These are phyloP conservation scores for Hemibagrus wyckioides DNA, from an alignment of 2,113 vertebrate species.

Conservation along the genomic window DNA sequence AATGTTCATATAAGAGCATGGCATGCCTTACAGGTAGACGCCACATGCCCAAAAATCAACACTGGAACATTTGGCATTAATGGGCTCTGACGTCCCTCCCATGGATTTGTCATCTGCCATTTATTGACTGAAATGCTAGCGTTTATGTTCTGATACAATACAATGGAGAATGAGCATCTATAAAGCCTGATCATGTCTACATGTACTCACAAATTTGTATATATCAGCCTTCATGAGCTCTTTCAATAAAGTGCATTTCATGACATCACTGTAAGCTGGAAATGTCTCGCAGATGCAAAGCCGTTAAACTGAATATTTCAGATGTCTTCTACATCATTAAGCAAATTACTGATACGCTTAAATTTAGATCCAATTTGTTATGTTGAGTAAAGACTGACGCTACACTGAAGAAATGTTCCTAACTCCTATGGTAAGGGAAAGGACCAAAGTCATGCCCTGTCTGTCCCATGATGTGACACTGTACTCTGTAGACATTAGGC, in stretches of 20 bases:
- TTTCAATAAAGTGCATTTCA: neutral
- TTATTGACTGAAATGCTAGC: slow-evolving; percentile 1
- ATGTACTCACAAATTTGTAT: neutral
- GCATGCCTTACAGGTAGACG: neutral
- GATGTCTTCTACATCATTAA: neutral
- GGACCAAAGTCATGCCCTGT: neutral
- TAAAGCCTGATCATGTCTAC: neutral
- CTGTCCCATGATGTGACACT: neutral
- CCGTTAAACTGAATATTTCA: neutral
- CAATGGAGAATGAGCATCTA: neutral
- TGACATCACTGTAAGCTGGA: neutral
- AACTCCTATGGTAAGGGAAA: neutral
- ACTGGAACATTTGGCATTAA: slow-evolving; percentile 11
- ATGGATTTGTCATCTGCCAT: slow-evolving; percentile 15
- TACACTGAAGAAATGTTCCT: neutral
- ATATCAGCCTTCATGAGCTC: neutral
- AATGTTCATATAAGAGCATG: neutral
- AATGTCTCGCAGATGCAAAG: neutral
- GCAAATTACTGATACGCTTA: neutral
- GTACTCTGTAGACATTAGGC: neutral
- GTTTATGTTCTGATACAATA: neutral
- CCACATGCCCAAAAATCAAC: neutral
- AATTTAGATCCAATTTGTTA: neutral
- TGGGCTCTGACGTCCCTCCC: slow-evolving; percentile 11
- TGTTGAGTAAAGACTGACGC: slow-evolving; percentile 17